Conservation (phyloP, 2,797 vertebrate genomes). For the Peromyscus nudipes region DNA sequence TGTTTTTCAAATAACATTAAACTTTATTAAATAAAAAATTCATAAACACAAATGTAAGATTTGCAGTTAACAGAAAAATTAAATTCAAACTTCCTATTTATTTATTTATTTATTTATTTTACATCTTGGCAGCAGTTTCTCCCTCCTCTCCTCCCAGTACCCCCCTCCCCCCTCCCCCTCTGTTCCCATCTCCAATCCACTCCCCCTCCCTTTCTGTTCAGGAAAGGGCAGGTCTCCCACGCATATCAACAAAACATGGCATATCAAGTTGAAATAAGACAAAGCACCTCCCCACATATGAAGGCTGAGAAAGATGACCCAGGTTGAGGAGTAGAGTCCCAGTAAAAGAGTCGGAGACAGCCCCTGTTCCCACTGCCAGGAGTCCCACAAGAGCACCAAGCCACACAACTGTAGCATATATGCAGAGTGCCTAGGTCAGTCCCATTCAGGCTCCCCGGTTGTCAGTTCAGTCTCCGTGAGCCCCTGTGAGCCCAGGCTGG, state of each 20-base stretch:
- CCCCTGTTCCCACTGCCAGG: neutral
- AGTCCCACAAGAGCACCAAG: neutral
- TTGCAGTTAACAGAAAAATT: neutral
- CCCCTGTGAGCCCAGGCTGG: neutral
- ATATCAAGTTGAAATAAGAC: neutral
- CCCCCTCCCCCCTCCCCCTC: neutral
- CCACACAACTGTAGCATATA: too few species aligned
- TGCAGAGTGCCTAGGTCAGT: neutral
- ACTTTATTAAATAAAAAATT: neutral
- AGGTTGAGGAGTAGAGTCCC: neutral
- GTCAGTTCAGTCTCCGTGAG: neutral
- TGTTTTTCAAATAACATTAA: neutral
- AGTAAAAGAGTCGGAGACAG: neutral
- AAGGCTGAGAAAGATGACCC: neutral
- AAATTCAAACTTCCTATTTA: neutral
- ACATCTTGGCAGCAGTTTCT: neutral
- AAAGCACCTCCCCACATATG: neutral
- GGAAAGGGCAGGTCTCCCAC: neutral
- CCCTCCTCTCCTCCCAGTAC: neutral
- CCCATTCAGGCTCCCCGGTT: neutral
- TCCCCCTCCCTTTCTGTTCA: neutral
- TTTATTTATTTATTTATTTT: neutral
- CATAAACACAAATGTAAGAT: neutral
- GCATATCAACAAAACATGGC: neutral
- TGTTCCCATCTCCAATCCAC: neutral